Evolutionary conservation across 2,797 vertebrate genomes (phyloP).

Genomic region (Xenentodon cancila): DNA sequence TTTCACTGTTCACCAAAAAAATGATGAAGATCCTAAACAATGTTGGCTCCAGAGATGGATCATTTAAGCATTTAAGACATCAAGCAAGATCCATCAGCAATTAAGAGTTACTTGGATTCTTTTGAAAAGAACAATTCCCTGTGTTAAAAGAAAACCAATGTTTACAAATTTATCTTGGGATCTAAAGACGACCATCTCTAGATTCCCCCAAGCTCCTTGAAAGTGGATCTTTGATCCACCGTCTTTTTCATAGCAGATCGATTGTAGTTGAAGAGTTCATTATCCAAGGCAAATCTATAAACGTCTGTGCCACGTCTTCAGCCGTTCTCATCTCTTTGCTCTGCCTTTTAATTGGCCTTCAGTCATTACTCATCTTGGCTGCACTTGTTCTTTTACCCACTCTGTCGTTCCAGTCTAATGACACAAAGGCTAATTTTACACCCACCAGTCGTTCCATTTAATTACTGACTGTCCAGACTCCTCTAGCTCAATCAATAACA

Average conservation of each 20-base stretch:
- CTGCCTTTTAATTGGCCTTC: slow-evolving; percentile 81
- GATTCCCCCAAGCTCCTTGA: slow-evolving; percentile 52
- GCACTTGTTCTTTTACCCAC: slow-evolving; percentile 64
- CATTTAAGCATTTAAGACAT: slow-evolving; percentile 36
- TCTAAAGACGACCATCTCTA: slow-evolving; percentile 48
- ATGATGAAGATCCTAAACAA: slow-evolving; percentile 13
- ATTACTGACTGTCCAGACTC: slow-evolving; percentile 83
- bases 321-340: slow-evolving; percentile 57
- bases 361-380: slow-evolving; percentile 75
- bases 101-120: slow-evolving; percentile 23
- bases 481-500: slow-evolving; percentile 81
- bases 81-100: slow-evolving; percentile 16
- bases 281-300: slow-evolving; percentile 82
- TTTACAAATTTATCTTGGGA: slow-evolving; percentile 52
- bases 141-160: slow-evolving; percentile 46
- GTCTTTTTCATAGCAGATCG: slow-evolving; percentile 70
- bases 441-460: slow-evolving; percentile 83
- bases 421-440: slow-evolving; percentile 86
- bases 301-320: slow-evolving; percentile 63
- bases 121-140: slow-evolving; percentile 30
- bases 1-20: slow-evolving; percentile 28
- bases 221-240: slow-evolving; percentile 58
- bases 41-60: slow-evolving; percentile 16
- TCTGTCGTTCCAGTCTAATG: slow-evolving; percentile 77
- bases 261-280: slow-evolving; percentile 83